These are phyloP conservation scores for Echinometra lucunter DNA, from an alignment of 53 echinoderm and acorn worm species.

Conservation along the genomic window DNA sequence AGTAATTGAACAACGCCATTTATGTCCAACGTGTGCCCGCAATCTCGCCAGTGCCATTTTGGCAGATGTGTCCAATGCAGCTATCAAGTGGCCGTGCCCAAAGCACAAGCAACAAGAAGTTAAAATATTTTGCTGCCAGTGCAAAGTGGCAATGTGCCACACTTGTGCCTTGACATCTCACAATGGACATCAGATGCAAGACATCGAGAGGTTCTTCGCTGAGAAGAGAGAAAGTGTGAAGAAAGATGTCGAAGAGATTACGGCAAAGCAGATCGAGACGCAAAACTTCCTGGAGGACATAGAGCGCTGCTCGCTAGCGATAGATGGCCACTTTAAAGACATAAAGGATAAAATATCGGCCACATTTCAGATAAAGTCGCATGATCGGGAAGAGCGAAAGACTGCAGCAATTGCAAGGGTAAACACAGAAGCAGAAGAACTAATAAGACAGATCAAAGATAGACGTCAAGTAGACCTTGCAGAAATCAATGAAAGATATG, in stretches of 20 bases:
- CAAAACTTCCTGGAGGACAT: slow-evolving; percentile 16
- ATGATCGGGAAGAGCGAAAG: background rate
- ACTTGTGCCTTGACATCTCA: slow-evolving; percentile 55
- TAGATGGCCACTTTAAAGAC: slow-evolving; percentile 31
- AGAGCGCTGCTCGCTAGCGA: background rate
- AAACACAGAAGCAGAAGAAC: slow-evolving; percentile 26
- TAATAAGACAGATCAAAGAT: slow-evolving; percentile 33
- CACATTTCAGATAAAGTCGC: slow-evolving; percentile 28
- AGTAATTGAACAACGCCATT: slow-evolving; percentile 49
- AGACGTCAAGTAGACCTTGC: background rate
- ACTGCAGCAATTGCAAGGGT: background rate
- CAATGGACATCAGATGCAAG: slow-evolving; percentile 44
- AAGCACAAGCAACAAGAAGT: slow-evolving; percentile 51
- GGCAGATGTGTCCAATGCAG: background rate
- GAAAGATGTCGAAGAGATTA: slow-evolving; percentile 28
- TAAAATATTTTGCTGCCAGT: slow-evolving; percentile 31
- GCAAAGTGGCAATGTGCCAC: slow-evolving; percentile 48
- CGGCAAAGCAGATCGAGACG: background rate
- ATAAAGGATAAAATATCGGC: background rate
- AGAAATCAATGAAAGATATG: background rate
- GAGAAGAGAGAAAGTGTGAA: slow-evolving; percentile 32
- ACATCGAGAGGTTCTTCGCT: background rate
- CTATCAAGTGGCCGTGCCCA: slow-evolving; percentile 58
- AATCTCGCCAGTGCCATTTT: slow-evolving; percentile 59
- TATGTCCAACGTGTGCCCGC: slow-evolving; percentile 44